Percentiles rank a stretch among this genome's conserved stretches.
Conservation (phyloP, 2,888 invertebrate genomes). For the Phytoseiulus persimilis region DNA sequence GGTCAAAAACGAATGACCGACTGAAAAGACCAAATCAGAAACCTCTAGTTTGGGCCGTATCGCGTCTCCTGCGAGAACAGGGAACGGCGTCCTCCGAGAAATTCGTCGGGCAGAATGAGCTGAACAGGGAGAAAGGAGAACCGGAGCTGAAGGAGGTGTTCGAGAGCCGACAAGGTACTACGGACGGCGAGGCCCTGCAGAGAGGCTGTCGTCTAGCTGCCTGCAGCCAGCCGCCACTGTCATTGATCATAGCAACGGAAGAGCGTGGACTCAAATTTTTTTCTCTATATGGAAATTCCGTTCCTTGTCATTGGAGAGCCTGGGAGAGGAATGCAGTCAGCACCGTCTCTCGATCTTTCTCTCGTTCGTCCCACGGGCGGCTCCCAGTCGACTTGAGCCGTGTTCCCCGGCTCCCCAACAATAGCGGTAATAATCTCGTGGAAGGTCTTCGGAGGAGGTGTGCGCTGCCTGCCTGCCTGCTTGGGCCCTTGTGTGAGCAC, state of each 20-base stretch:
- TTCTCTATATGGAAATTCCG: constrained; percentile 38
- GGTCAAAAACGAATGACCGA: neutral
- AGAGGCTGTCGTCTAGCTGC: neutral
- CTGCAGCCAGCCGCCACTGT: neutral
- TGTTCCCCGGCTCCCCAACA: neutral
- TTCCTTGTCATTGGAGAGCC: constrained; percentile 7
- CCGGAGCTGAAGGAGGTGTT: neutral
- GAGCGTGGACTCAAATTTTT: neutral
- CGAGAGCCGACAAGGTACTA: neutral
- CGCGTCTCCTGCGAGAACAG: neutral
- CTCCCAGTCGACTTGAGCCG: neutral
- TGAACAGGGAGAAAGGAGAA: neutral
- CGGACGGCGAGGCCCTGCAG: neutral
- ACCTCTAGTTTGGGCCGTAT: neutral
- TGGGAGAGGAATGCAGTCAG: neutral
- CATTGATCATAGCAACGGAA: constrained; percentile 5
- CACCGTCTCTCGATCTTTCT: neutral
- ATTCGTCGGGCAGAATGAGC: neutral
- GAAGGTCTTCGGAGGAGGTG: neutral
- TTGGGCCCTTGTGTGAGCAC: neutral
- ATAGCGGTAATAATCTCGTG: neutral
- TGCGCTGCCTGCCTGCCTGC: neutral
- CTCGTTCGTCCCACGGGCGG: neutral
- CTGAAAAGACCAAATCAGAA: neutral
- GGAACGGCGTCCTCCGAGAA: neutral